Evolutionary conservation across 2,888 invertebrate species (phyloP).

Genomic region (Spatulosminthurus flaviceps): DNA sequence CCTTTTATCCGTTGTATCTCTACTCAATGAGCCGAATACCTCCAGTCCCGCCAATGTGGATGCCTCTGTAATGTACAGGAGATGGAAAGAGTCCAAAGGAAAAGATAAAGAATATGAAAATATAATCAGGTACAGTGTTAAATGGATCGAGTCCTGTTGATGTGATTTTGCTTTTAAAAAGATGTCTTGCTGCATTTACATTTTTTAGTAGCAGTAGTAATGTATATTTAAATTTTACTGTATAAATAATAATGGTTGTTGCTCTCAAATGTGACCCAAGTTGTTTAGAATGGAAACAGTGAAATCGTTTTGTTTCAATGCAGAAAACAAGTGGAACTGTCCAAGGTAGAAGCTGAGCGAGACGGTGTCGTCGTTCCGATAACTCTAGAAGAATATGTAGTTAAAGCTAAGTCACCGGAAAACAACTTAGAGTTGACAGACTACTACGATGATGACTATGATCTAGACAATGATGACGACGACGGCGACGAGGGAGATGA

Average conservation of each 20-base stretch:
- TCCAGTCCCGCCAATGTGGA: constrained; percentile 99
- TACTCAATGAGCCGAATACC: constrained; percentile 99
- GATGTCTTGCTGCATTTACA: no score
- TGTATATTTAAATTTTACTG: no score
- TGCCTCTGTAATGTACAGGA: constrained; percentile 98
- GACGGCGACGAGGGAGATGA: constrained; percentile 65
- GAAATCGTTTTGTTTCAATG: constrained; percentile 50
- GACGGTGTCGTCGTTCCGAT: constrained; percentile 97
- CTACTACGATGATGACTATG: constrained; percentile 95
- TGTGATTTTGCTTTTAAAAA: not conserved
- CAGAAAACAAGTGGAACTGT: constrained; percentile 96
- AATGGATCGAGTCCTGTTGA: not conserved
- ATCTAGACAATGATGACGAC: constrained; percentile 74
- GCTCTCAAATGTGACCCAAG: not conserved
- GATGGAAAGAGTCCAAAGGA: constrained; percentile 98
- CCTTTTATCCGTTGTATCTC: constrained; percentile 95
- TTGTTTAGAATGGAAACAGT: no score
- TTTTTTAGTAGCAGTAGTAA: no score
- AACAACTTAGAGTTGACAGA: constrained; percentile 90
- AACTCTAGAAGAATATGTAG: constrained; percentile 98
- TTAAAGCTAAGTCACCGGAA: constrained; percentile 85
- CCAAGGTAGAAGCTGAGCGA: constrained; percentile 92
- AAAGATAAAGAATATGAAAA: constrained; percentile 99
- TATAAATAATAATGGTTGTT: not conserved
- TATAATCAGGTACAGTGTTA: constrained; percentile 83